phyloP scores from a whole-genome alignment of 2,113 vertebrate species.

The Nipponia nippon region DNA sequence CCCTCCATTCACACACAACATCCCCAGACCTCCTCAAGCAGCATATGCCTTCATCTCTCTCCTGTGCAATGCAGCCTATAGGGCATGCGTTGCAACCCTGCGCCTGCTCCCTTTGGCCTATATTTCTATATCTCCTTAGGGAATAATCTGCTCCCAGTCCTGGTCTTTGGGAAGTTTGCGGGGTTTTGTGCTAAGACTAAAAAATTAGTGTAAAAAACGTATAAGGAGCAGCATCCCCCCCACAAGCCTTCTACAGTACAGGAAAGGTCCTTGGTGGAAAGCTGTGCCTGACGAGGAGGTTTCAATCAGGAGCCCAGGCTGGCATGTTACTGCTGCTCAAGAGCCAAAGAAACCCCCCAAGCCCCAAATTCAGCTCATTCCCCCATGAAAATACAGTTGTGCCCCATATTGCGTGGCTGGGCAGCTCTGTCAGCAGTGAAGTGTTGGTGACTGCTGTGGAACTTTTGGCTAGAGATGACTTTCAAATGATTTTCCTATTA shows the following conservation, averaged over 20 bases:
- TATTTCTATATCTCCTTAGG: neutral
- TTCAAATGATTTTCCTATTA: neutral
- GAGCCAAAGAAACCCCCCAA: neutral
- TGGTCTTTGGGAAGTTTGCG: neutral
- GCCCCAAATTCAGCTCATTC: neutral
- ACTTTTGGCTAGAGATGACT: neutral
- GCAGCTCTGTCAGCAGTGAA: neutral
- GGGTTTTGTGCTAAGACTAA: neutral
- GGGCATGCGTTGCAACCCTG: neutral
- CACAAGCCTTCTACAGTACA: neutral
- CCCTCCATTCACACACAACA: neutral
- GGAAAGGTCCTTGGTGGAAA: neutral
- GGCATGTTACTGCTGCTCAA: neutral
- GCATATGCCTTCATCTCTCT: neutral
- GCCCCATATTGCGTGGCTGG: neutral
- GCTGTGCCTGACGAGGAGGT: neutral
- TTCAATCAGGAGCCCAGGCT: neutral
- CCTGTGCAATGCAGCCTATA: neutral
- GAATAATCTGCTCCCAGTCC: neutral
- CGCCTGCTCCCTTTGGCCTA: neutral
- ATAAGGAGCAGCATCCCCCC: neutral
- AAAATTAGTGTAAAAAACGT: neutral
- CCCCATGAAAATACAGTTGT: accelerated
- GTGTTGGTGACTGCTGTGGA: neutral
- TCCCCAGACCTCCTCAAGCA: neutral